These are phyloP conservation scores for Teleogryllus oceanicus DNA, from an alignment of 2,888 invertebrate genomes.

Conservation along the genomic window DNA sequence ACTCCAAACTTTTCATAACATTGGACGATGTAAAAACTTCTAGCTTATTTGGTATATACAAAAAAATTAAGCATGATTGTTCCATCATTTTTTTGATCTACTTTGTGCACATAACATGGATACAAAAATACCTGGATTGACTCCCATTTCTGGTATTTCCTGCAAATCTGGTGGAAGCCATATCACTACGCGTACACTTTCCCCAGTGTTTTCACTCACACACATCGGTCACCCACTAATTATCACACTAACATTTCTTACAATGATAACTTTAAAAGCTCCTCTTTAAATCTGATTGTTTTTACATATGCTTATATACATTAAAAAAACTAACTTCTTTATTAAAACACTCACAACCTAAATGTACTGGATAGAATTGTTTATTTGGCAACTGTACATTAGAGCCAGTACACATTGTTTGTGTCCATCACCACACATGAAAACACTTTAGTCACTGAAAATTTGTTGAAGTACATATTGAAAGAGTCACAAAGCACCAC, in stretches of 20 bases:
- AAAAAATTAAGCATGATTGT: slow-evolving; percentile 26
- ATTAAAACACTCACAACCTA: slow-evolving; percentile 38
- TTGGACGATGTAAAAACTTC: slow-evolving; percentile 27
- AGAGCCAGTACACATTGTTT: slow-evolving; percentile 11
- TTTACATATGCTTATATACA: slow-evolving; percentile 27
- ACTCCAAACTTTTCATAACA: background rate
- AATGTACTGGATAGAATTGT: slow-evolving; percentile 31
- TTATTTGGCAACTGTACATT: slow-evolving; percentile 27
- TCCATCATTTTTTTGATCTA: slow-evolving; percentile 23
- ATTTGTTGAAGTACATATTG: slow-evolving; percentile 30
- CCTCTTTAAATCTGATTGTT: slow-evolving; percentile 23
- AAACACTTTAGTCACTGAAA: slow-evolving; percentile 32
- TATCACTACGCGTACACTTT: slow-evolving; percentile 28
- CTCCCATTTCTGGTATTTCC: slow-evolving; percentile 23
- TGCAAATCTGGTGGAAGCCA: slow-evolving; percentile 30
- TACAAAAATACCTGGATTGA: slow-evolving; percentile 19
- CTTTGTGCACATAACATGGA: slow-evolving; percentile 27
- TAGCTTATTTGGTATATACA: slow-evolving; percentile 22
- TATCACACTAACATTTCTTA: slow-evolving; percentile 31
- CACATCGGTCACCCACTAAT: slow-evolving; percentile 24
- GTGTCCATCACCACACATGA: slow-evolving; percentile 30
- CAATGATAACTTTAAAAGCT: slow-evolving; percentile 25
- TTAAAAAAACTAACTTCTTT: slow-evolving; percentile 35
- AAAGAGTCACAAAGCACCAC: slow-evolving; percentile 32
- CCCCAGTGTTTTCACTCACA: slow-evolving; percentile 10